phyloP scores from a whole-genome alignment of 2,797 vertebrate genomes.

The Clangula hyemalis region DNA sequence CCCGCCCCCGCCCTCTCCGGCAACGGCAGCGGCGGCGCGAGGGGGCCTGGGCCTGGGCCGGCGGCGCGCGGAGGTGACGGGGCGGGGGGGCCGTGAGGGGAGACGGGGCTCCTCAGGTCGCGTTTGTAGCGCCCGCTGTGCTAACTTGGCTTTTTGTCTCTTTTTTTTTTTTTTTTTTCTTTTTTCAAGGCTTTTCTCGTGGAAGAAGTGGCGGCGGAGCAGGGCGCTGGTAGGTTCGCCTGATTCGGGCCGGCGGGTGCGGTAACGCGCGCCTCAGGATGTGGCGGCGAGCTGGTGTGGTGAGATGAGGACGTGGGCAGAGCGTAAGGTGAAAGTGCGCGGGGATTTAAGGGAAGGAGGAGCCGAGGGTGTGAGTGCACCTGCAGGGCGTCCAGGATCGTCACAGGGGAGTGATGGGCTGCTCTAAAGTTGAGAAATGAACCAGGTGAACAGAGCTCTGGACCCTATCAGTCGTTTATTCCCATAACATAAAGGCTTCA shows the following conservation, averaged over 20 bases:
- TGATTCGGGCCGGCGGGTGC: not conserved
- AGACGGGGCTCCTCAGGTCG: not conserved
- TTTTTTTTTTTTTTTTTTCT: not conserved
- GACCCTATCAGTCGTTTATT: not conserved
- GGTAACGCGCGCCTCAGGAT: not conserved
- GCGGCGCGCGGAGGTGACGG: not conserved
- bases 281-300: not conserved
- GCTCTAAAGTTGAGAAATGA: not conserved
- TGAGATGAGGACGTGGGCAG: not conserved
- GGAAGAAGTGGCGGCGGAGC: not conserved
- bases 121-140: fast-evolving
- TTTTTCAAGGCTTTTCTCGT: not conserved
- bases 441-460: not conserved
- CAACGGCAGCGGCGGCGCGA: not conserved
- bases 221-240: not conserved
- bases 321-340: not conserved
- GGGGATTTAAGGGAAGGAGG: not conserved
- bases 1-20: slow-evolving; percentile 56
- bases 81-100: fast-evolving
- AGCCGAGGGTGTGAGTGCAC: not conserved
- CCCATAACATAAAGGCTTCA: not conserved
- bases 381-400: not conserved
- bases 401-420: not conserved
- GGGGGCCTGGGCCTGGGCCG: not conserved
- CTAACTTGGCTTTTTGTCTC: not conserved